Conservation (phyloP, 2,113 vertebrate genomes). For the Bettongia penicillata region DNA sequence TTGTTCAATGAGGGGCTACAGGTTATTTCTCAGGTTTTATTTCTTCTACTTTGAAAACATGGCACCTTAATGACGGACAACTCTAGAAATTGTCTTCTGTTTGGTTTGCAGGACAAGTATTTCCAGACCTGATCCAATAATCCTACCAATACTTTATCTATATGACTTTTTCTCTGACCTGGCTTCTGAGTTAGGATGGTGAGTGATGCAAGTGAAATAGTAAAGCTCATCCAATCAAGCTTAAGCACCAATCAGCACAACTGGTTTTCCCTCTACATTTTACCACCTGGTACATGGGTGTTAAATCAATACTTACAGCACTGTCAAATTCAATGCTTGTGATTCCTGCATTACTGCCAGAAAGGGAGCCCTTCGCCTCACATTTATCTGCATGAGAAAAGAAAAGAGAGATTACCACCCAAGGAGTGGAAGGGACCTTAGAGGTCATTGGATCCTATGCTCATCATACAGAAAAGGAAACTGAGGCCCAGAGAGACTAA, state of each 20-base stretch:
- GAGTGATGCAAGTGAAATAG: not conserved
- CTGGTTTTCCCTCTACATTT: not conserved
- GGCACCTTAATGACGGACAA: not conserved
- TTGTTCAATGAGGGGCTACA: not conserved
- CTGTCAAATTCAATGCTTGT: constrained; percentile 99
- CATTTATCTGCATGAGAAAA: constrained; percentile 89
- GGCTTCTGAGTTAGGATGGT: not conserved
- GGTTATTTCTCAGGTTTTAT: not conserved
- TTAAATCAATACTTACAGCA: constrained; percentile 88
- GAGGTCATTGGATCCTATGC: not conserved
- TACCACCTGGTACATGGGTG: not conserved
- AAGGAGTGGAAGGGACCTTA: not conserved
- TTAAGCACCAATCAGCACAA: not conserved
- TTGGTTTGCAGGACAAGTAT: not conserved
- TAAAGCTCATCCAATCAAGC: not conserved
- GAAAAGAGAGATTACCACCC: not conserved
- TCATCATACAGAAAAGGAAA: not conserved
- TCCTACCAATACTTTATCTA: not conserved
- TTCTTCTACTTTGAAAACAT: not conserved
- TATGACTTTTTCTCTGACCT: not conserved
- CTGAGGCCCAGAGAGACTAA: not conserved
- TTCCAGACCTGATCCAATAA: not conserved
- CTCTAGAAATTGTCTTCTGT: not conserved
- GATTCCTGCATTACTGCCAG: constrained; percentile 98
- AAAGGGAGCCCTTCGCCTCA: constrained; percentile 93